Conservation (phyloP, 2,113 vertebrate species). For the Corythaeola cristata region DNA sequence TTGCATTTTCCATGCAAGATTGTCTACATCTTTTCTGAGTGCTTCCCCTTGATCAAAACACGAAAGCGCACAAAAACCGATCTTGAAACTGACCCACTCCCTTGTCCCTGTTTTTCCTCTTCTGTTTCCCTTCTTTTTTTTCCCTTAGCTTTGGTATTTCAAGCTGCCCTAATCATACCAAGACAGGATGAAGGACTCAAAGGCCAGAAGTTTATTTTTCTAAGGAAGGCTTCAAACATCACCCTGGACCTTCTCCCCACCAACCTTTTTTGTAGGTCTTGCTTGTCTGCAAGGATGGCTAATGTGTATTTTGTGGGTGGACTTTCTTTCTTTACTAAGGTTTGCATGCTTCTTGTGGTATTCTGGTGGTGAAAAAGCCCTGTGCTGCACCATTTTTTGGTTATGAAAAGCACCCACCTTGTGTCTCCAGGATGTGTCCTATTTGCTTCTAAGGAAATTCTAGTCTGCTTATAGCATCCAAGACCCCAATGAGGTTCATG, state of each 20-base stretch:
- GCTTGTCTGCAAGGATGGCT: background rate
- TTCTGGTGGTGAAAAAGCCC: constrained; percentile 39
- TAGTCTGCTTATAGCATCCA: constrained; percentile 24
- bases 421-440: background rate
- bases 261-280: background rate
- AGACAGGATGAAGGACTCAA: background rate
- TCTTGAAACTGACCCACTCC: background rate
- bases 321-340: background rate
- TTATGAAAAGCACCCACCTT: constrained; percentile 1
- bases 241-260: background rate
- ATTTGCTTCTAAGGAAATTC: constrained; percentile 51
- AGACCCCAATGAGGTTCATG: background rate
- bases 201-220: background rate
- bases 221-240: background rate
- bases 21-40: background rate
- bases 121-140: background rate
- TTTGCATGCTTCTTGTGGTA: constrained; percentile 26
- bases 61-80: background rate
- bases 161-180: background rate
- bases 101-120: background rate
- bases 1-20: background rate
- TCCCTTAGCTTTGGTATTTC: background rate
- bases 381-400: background rate
- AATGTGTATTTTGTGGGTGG: background rate
- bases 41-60: background rate